Conservation (phyloP, 2,113 vertebrate species). For the Tonatia bakeri region DNA sequence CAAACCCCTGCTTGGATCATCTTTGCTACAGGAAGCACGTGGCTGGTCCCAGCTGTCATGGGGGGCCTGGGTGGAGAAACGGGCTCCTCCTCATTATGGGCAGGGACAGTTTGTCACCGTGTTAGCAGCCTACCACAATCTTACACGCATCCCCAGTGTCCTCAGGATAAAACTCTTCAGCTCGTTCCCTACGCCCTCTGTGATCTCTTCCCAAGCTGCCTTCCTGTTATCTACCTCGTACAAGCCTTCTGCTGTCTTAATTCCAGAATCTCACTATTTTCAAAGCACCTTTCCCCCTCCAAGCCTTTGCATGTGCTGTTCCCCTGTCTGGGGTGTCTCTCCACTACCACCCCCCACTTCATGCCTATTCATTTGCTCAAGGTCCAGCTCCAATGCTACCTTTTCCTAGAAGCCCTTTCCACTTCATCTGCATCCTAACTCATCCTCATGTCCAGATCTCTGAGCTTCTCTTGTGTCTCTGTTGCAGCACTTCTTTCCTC, state of each 20-base stretch:
- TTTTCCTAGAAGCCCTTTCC: background rate
- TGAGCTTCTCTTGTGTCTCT: background rate
- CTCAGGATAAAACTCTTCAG: background rate
- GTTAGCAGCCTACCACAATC: background rate
- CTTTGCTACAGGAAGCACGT: background rate
- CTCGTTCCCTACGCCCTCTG: background rate
- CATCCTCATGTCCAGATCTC: background rate
- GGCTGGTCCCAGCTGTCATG: background rate
- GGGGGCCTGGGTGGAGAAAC: background rate
- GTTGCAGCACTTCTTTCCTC: background rate
- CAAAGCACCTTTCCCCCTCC: background rate
- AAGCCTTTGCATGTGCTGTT: background rate
- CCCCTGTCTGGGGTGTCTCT: background rate
- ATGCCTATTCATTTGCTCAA: background rate
- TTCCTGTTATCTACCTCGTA: background rate
- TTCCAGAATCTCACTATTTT: background rate
- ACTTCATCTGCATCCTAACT: background rate
- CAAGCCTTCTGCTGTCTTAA: background rate
- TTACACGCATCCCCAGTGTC: background rate
- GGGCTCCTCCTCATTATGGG: background rate
- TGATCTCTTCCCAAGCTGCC: background rate
- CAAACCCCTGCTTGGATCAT: background rate
- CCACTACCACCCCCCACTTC: background rate
- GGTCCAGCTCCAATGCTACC: background rate
- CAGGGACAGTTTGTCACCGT: background rate